Evolutionary conservation across 2,797 vertebrate genomes (phyloP), one percentile per base, ranked within the genome.

Genomic region (Chiroxiphia lanceolata): DNA sequence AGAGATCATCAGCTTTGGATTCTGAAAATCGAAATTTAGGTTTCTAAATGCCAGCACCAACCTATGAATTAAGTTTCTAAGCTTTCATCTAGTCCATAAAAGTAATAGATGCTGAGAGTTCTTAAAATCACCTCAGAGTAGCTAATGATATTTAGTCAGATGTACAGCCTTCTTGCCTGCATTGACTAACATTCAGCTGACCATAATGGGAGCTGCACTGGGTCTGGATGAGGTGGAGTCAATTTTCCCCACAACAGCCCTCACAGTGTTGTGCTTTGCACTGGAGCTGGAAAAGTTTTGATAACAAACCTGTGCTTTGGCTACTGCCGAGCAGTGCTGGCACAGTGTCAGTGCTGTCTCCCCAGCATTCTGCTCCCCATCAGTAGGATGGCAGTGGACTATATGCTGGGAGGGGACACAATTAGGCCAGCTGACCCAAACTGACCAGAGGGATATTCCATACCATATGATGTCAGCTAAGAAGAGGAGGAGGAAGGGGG

Each of bases 301-400:
- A 11, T 19, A 34, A 13, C 26, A 22, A 8, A 51, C 31, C 65
- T 9, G 42, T 9, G 65, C 65, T 71, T 34, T 22, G 75, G 65
- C 7, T 25, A 5, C 31, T 36, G 50, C 84, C 27, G 34, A 18
- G 25, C 74, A 48, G 74, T 0, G 0, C 48, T 26, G 29, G 34
- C 48, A 34, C 57, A 36, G 26, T 33, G 15, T 10, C 11, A 0
- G 9, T 5, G 15, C 22, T 25, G 26, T 40, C 25, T 18, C n/a
- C 17, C 13, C 27, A 45, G 5, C 1, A 0, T 25, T n/a, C 44
- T 57, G 19, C 20, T n/a, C 16, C 34, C 11, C 65, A 26, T 1
- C 25, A 10, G 57, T 0, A 42, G 34, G 17, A 63, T 9, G 15
- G 26, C 17, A 13, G 14, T 33, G 31, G 50, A 16, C 21, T 54